These are phyloP conservation scores for Tricholaema leucomelas DNA, from an alignment of 2,113 vertebrate genomes.

Conservation along the genomic window DNA sequence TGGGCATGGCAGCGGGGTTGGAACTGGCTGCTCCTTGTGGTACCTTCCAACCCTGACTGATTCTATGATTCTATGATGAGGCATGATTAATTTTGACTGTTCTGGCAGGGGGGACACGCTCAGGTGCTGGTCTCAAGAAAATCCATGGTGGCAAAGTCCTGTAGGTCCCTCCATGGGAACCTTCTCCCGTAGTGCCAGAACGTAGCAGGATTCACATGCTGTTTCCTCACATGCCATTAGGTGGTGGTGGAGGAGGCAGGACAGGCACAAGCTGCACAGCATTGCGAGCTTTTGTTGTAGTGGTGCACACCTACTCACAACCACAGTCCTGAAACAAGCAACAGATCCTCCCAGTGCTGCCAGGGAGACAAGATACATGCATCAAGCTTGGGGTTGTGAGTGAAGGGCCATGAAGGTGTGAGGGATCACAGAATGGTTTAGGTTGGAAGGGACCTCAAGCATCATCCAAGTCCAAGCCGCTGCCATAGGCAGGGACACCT, in stretches of 20 bases:
- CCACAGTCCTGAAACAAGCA: accelerated
- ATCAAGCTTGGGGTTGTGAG: not conserved
- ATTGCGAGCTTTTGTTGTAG: not conserved
- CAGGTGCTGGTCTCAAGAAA: not conserved
- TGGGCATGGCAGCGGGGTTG: too few relatives aligned
- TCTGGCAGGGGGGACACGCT: not conserved
- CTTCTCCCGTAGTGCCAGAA: not conserved
- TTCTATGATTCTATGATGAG: too few relatives aligned
- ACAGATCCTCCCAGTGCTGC: not conserved
- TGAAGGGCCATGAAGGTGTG: too few relatives aligned
- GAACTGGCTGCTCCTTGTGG: too few relatives aligned
- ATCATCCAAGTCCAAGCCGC: too few relatives aligned
- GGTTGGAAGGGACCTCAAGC: not conserved
- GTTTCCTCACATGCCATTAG: not conserved
- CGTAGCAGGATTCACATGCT: not conserved
- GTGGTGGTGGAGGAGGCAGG: conserved; percentile 20
- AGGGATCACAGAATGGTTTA: not conserved
- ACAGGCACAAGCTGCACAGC: not conserved
- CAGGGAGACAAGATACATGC: not conserved
- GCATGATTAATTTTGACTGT: accelerated
- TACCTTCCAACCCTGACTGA: too few relatives aligned
- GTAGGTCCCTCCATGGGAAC: accelerated
- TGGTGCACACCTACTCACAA: not conserved
- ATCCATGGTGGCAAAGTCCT: accelerated
- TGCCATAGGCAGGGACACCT: too few relatives aligned